Evolutionary conservation across 2,888 invertebrate species (phyloP), one percentile per base, ranked within the genome.

Genomic region (Hyalella azteca): DNA sequence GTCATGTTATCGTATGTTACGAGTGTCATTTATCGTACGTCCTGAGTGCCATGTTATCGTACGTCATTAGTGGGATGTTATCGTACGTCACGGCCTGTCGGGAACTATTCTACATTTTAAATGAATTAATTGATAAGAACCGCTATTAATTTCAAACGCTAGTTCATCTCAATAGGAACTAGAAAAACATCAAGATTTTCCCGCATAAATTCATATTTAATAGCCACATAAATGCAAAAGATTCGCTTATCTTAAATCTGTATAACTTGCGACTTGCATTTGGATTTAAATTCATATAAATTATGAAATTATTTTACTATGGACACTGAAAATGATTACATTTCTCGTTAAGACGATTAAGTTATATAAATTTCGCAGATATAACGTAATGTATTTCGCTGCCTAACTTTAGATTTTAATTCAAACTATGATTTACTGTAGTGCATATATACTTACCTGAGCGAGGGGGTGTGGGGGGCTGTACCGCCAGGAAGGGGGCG

Each of bases 401-500:
- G 54, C 5, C 9, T 22, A 9, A 5, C n/a, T n/a, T n/a, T n/a
- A n/a, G n/a, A n/a, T n/a, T n/a, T n/a, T n/a, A n/a, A n/a, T n/a
- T n/a, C n/a, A n/a, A n/a, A n/a, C n/a, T n/a, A n/a, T n/a, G n/a
- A n/a, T n/a, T n/a, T n/a, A n/a, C n/a, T n/a, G n/a, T n/a, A n/a
- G n/a, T n/a, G n/a, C n/a, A n/a, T n/a, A n/a, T n/a, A n/a, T n/a
- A 54, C 54, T 13, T 29, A 54, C 54, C 54, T 54, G 22, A 29
- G 11, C 22, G 26, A 54, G 54, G 3, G 54, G 54, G 26, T 22
- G 54, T 1, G 54, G 54, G 22, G 54, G 54, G 54, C 54, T 54
- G 54, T 54, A 54, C 22, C 54, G 9, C 54, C 54, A 54, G 54
- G n/a, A n/a, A n/a, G n/a, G n/a, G n/a, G n/a, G n/a, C n/a, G n/a